A percentile compares a stretch with the other conserved stretches of the same genome.
These are phyloP conservation scores for Labia minor DNA, from an alignment of 2,888 invertebrate species.

Conservation along the genomic window DNA sequence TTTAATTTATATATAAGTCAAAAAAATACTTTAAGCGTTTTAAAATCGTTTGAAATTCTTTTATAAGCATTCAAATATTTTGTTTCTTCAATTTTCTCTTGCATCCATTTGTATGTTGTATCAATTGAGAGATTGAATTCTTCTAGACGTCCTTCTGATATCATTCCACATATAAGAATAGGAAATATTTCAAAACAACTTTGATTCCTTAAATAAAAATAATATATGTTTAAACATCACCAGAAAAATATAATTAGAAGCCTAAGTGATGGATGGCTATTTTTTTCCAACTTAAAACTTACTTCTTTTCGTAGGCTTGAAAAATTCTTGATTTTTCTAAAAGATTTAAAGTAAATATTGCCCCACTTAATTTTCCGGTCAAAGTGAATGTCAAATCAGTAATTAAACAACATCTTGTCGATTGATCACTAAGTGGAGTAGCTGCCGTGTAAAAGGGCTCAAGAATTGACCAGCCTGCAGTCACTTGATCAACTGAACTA, in stretches of 20 bases:
- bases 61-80: neutral
- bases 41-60: neutral
- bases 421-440: conserved; percentile 73
- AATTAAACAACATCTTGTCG: conserved; percentile 71
- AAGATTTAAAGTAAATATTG: conserved; percentile 73
- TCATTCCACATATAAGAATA: neutral
- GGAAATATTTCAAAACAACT: neutral
- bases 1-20: too few relatives aligned
- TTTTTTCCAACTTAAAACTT: neutral
- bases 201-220: neutral
- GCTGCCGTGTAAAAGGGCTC: conserved; percentile 74
- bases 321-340: conserved; percentile 70
- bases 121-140: neutral
- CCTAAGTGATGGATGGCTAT: too few relatives aligned
- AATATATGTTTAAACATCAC: too few relatives aligned
- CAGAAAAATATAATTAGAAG: too few relatives aligned
- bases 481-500: conserved; percentile 51
- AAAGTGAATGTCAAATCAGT: conserved; percentile 71
- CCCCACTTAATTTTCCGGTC: conserved; percentile 83
- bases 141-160: neutral
- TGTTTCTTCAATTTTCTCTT: neutral
- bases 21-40: neutral
- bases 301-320: neutral
- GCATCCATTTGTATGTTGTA: neutral
- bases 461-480: conserved; percentile 57